These are phyloP conservation scores for Cantharis flavilabris DNA, from an alignment of 2,888 invertebrate genomes.

Conservation along the genomic window DNA sequence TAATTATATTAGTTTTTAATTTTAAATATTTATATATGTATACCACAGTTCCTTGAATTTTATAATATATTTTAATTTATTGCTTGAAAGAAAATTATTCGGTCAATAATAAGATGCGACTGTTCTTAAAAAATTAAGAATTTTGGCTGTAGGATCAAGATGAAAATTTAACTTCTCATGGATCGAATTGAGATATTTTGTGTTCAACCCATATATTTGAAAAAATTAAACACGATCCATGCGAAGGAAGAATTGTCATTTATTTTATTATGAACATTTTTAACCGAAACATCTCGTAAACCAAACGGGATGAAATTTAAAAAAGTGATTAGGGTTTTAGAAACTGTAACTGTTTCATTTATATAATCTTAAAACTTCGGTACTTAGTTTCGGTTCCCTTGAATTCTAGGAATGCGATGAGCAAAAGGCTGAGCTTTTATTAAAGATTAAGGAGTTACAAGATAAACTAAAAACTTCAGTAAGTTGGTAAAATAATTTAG, in stretches of 20 bases:
- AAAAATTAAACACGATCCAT: no score
- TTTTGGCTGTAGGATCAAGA: no score
- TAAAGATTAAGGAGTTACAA: neutral
- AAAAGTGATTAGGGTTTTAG: neutral
- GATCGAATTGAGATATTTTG: no score
- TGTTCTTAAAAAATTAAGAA: no score
- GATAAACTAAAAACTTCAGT: neutral
- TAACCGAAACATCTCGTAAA: neutral
- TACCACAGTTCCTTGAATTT: neutral
- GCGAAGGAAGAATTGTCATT: no score
- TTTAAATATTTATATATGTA: neutral
- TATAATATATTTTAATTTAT: neutral
- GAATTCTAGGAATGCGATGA: slow-evolving; percentile 2
- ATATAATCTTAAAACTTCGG: neutral
- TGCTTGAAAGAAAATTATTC: neutral
- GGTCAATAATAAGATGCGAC: neutral
- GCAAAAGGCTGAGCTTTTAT: neutral
- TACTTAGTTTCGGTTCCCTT: neutral
- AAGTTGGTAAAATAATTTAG: neutral
- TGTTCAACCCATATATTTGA: no score
- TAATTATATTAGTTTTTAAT: neutral
- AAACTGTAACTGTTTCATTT: neutral
- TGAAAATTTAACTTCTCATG: no score
- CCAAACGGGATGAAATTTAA: neutral
- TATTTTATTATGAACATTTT: neutral